A percentile compares a stretch with the other conserved stretches of the same genome.
These are phyloP conservation scores for Rhipidura dahli DNA, from an alignment of 2,113 vertebrate species.

Conservation along the genomic window DNA sequence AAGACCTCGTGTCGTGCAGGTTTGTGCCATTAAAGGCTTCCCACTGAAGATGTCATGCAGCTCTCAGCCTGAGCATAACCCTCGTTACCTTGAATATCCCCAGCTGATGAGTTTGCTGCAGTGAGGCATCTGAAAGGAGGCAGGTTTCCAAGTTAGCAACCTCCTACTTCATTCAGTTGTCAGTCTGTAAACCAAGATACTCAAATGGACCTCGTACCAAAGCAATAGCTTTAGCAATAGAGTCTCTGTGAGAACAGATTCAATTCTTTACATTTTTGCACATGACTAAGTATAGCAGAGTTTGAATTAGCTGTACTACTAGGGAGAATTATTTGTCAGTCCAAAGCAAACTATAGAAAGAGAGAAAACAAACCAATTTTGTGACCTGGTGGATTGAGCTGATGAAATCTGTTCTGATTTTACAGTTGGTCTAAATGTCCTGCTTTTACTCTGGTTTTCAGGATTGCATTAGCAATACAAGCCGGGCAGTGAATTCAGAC, in stretches of 20 bases:
- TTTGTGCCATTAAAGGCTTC: neutral
- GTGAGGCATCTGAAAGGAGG: neutral
- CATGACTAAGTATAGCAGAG: neutral
- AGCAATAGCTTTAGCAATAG: neutral
- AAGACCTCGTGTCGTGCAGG: fast-evolving
- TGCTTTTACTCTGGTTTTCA: neutral
- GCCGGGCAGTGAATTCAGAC: neutral
- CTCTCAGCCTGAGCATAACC: neutral
- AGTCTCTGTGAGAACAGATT: neutral
- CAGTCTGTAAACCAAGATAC: neutral
- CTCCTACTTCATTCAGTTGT: neutral
- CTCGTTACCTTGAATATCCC: neutral
- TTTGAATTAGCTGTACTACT: neutral
- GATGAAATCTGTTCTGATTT: neutral
- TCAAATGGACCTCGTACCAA: neutral
- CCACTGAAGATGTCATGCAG: neutral
- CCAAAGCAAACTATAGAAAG: neutral
- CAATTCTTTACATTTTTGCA: neutral
- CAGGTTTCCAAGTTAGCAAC: neutral
- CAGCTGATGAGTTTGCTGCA: neutral
- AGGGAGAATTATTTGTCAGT: neutral
- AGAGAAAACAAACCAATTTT: neutral
- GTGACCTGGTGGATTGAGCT: neutral
- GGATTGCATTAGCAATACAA: neutral
- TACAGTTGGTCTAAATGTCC: neutral